Evolutionary conservation across 2,888 invertebrate species (phyloP), one percentile per base, ranked within the genome.

Genomic region (Drosophila lutescens): DNA sequence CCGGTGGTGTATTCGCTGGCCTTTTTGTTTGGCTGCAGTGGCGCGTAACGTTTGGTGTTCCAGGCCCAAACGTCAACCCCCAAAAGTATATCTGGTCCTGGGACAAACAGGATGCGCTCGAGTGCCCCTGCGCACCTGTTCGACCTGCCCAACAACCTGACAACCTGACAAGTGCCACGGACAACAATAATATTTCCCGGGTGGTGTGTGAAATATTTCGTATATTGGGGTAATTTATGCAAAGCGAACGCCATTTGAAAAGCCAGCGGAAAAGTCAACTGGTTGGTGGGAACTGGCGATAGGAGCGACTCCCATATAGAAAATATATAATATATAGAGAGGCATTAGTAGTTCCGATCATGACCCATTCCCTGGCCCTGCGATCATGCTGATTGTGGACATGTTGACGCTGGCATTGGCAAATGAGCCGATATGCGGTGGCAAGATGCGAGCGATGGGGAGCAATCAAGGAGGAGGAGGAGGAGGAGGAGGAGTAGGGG

Each of bases 21-120:
- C 12, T 34, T 34, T 47, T 26, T 61, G 61, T 73, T 46, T 30
- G 66, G 71, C 76, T 73, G 74, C 82, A 81, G 66, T 84, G 73
- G 87, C 62, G 85, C 82, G 82, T 86, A 79, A 81, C 88, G 67
- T 1, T 30, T 2, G 32, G 32, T 34, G 32, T 34, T 10, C 32
- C 26, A 34, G 26, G 26, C 26, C 26, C 26, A 36, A 50, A 47
- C 56, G 63, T 50, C 46, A 72, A 76, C 78, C 79, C 74, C 74
- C 59, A 54, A 51, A 26, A 30, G 40, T 40, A 54, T 86, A 80
- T 26, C 34, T 41, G 26, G 44, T 68, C 66, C 66, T 63, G 62
- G 62, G 62, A 47, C 72, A 70, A 68, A 69, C 88, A 88, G 85
- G 89, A 88, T 84, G 81, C 85, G 89, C 79, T 76, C 76, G 72